Evolutionary conservation across 2,888 invertebrate genomes (phyloP).

Genomic region (Disparrhopalites patrizii): DNA sequence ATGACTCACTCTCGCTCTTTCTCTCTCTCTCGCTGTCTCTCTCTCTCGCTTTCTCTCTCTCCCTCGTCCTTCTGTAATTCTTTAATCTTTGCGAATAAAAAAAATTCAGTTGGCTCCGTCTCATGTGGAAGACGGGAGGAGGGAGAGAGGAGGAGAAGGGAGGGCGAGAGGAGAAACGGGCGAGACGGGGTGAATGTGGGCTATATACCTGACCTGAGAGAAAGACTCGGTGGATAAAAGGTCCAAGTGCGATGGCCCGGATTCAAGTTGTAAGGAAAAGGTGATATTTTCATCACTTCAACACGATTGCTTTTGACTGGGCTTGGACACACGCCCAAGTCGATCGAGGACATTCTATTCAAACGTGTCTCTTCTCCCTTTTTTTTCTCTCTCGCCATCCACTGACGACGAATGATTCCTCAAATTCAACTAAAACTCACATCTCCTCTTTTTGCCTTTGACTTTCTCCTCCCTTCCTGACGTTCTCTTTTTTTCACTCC

Average conservation of each 20-base stretch:
- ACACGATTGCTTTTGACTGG: slow-evolving; percentile 42
- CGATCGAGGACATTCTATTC: slow-evolving; percentile 5
- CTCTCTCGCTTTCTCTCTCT: neutral
- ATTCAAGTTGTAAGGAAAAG: slow-evolving; percentile 30
- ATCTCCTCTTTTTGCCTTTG: too few species aligned
- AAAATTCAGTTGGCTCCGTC: slow-evolving; percentile 16
- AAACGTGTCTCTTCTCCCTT: neutral
- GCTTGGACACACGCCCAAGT: slow-evolving; percentile 40
- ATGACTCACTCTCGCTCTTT: neutral
- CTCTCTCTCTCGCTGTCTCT: neutral
- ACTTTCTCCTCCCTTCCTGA: too few species aligned
- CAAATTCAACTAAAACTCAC: neutral
- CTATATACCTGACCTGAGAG: too few species aligned
- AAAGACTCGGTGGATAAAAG: neutral
- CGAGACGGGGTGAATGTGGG: too few species aligned
- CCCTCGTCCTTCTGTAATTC: neutral
- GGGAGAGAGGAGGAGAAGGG: neutral
- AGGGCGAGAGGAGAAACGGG: neutral
- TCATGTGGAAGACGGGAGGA: neutral
- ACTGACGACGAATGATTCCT: neutral
- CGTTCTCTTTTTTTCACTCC: too few species aligned
- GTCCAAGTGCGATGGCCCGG: slow-evolving; percentile 5
- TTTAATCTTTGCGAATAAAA: slow-evolving; percentile 18
- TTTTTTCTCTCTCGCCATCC: neutral
- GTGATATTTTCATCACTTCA: slow-evolving; percentile 47